Base-by-base conservation (phyloP, 2,797 vertebrate genomes). In the Limosa lapponica region DNA sequence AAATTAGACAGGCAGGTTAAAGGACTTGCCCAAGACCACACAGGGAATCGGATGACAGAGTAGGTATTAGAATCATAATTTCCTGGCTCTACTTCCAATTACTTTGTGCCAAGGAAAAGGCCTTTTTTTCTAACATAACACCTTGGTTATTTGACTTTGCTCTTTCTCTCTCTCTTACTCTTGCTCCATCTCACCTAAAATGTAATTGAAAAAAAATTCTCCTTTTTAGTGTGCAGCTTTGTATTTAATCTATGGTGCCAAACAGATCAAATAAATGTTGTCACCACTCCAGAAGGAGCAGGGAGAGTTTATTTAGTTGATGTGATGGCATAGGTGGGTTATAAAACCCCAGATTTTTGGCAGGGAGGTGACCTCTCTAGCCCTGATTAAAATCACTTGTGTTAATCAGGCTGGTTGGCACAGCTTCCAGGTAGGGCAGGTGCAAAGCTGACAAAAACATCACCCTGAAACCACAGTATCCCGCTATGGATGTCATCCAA, bases 41-140 rank as follows among this genome's bases (percentile, higher is more conserved):
- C 93, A 96, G 77, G 75, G 95, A 97, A 92, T 93, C 0, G 0
- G 75, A 95, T 93, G 90, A 94, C 75, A 90, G 87, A 95, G 57
- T 89, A 89, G 41, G 71, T 93, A 96, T 74, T 92, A 71, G 78
- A 87, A 89, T 96, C 82, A 96, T 96, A 95, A 94, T 96, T 96
- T 96, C 93, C 95, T 96, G 89, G 93, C 93, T 94, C 57, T 81
- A 85, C 44, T 83, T 93, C 55, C 51, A 93, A 58, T 82, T 80
- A 80, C 64, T 46, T 54, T 90, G 71, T 82, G 93, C 91, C 91
- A 95, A 92, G 73, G 74, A 93, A 95, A 93, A 89, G 77, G 49
- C 39, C 51, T 84, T 93, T 93, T 93, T 92, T 93, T 90, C 82
- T 89, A 94, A 78, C 1, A 2, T 91, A 94, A 73, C 72, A 93